phyloP scores from a whole-genome alignment of 2,113 vertebrate genomes.

The Neomonachus schauinslandi region DNA sequence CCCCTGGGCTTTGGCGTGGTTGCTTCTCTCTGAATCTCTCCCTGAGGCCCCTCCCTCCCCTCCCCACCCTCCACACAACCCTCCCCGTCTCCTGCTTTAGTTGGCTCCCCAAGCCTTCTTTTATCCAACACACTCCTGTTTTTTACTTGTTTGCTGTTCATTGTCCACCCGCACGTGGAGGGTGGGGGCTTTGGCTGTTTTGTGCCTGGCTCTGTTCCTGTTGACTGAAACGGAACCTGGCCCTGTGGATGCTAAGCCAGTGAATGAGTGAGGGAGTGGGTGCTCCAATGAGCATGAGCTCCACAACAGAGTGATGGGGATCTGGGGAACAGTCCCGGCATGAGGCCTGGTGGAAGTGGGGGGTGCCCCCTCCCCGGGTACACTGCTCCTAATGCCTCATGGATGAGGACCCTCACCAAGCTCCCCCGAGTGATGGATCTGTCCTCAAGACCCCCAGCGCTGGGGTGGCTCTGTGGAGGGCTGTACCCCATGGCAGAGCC shows the following conservation, averaged over 20 bases:
- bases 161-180: neutral
- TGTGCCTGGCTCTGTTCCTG: neutral
- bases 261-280: neutral
- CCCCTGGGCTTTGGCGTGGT: neutral
- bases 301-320: neutral
- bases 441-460: neutral
- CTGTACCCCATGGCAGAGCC: neutral
- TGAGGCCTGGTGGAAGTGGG: neutral
- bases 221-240: neutral
- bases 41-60: neutral
- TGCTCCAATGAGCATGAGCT: too few species aligned
- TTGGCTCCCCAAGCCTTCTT: neutral
- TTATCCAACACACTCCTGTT: accelerated
- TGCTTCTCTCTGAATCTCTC: neutral
- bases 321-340: neutral
- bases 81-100: neutral
- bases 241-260: neutral
- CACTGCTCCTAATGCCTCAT: neutral
- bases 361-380: neutral
- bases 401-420: neutral
- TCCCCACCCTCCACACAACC: neutral
- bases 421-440: neutral
- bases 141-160: neutral
- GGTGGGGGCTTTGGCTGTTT: neutral
- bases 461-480: neutral